These are phyloP conservation scores for Cynodonichthys magdalenae DNA, from an alignment of 2,797 vertebrate genomes.

Conservation along the genomic window DNA sequence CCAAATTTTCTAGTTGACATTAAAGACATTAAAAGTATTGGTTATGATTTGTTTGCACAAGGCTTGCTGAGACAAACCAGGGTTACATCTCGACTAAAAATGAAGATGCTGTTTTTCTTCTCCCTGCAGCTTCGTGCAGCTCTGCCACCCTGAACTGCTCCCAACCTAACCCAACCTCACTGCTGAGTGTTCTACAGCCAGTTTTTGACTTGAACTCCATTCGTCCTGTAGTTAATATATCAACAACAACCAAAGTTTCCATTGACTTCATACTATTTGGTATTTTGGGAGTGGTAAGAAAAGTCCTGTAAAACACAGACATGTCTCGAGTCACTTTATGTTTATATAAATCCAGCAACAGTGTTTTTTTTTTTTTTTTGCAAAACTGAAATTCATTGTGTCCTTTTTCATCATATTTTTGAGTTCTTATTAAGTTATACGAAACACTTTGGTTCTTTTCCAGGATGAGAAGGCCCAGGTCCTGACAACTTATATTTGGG, in stretches of 20 bases:
- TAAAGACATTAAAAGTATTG: too few species aligned
- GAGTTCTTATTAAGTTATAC: neutral
- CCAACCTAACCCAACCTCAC: conserved; percentile 27
- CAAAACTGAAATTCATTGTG: too few species aligned
- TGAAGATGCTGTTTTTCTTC: neutral
- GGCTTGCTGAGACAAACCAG: too few species aligned
- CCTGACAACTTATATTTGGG: conserved; percentile 74
- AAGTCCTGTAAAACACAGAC: too few species aligned
- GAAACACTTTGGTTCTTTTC: conserved; percentile 19
- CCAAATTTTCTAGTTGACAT: too few species aligned
- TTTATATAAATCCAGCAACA: neutral
- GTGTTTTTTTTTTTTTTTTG: neutral
- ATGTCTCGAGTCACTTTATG: too few species aligned
- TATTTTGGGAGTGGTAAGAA: conserved; percentile 73
- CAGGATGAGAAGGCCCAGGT: conserved; percentile 79
- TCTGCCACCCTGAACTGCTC: conserved; percentile 49
- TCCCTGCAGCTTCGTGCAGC: conserved; percentile 28
- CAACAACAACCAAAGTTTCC: conserved; percentile 52
- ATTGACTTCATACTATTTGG: conserved; percentile 65
- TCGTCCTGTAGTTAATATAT: conserved; percentile 54
- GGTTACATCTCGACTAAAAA: too few species aligned
- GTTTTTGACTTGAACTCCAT: conserved; percentile 64
- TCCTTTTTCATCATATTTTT: too few species aligned
- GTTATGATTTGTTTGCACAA: too few species aligned
- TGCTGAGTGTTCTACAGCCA: conserved; percentile 47